Evolutionary conservation across 2,797 vertebrate genomes (phyloP), one percentile per base, ranked within the genome.

Genomic region (Eptatretus atami): DNA sequence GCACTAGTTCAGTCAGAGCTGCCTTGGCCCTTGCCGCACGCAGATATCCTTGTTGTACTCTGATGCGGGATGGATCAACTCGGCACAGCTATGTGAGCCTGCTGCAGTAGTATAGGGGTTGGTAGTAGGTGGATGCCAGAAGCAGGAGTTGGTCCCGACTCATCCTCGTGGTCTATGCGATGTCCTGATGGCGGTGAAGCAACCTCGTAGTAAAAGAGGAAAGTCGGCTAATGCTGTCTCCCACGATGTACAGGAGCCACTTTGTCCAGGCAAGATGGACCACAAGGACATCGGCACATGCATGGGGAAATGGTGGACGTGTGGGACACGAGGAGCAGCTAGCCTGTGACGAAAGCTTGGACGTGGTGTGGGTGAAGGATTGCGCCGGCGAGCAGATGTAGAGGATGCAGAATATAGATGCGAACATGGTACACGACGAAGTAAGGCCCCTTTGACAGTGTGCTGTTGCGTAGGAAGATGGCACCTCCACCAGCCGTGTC

Each of bases 381-480:
- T 24, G 10, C 25, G 57, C n/a, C 57, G 57, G 11, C n/a, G 25
- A 61, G 57, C n/a, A 12, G 57, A 61, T n/a, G 57, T n/a, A 10
- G 57, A 61, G 9, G 57, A 61, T n/a, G 57, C n/a, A 24, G 57
- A 61, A n/a, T 61, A 24, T 12, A 24, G 25, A n/a, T 61, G n/a
- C 10, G 57, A 24, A n/a, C n/a, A n/a, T 24, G 57, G 57, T 61
- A 12, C 25, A n/a, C n/a, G 57, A 61, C n/a, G 25, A 24, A 61
- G n/a, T n/a, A 61, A 24, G 57, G n/a, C 57, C 57, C 57, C n/a
- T 61, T 61, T 24, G 57, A 61, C n/a, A 24, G 57, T 61, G 57
- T 61, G n/a, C 12, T 61, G 57, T 61, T 24, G 25, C 57, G 57
- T 2, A n/a, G 57, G 57, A 61, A 61, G 25, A 61, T 10, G n/a